Percentiles rank a stretch among this genome's conserved stretches.
Evolutionary conservation across 1,140 invertebrate species (phyloP).

Genomic region (Phthorimaea operculella): DNA sequence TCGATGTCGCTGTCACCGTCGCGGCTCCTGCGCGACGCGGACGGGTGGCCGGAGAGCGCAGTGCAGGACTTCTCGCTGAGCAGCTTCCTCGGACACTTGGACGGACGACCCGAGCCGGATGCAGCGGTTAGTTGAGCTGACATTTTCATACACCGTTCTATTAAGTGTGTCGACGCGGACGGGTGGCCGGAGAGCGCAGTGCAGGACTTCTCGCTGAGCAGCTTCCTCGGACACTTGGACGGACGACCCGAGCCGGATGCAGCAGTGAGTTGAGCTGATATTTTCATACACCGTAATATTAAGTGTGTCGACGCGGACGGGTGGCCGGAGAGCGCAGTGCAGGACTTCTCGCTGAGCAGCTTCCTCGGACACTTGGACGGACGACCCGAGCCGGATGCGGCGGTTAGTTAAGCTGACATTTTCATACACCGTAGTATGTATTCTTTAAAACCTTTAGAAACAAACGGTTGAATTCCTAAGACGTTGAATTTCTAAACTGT

Average conservation of each 20-base stretch:
- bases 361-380: constrained; percentile 83
- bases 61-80: constrained; percentile 85
- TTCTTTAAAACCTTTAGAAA: no score
- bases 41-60: constrained; percentile 82
- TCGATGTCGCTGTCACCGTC: constrained; percentile 73
- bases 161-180: constrained; percentile 76
- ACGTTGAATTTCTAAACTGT: no score
- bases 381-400: constrained; percentile 21
- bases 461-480: no score
- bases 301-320: constrained; percentile 78
- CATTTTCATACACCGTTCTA: no score
- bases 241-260: constrained; percentile 41
- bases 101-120: constrained; percentile 57
- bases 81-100: constrained; percentile 82
- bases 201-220: constrained; percentile 84
- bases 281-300: no score
- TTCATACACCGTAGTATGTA: no score
- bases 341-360: constrained; percentile 85
- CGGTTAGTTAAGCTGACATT: constrained; percentile 18
- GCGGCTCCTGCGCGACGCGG: constrained; percentile 78
- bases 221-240: constrained; percentile 82
- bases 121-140: constrained; percentile 21
- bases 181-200: constrained; percentile 83
- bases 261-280: constrained; percentile 18
- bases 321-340: constrained; percentile 82